Percentiles rank a stretch among this genome's conserved stretches.
These are phyloP conservation scores for Mycogona germanica DNA, from an alignment of 2,888 invertebrate species.

Conservation along the genomic window DNA sequence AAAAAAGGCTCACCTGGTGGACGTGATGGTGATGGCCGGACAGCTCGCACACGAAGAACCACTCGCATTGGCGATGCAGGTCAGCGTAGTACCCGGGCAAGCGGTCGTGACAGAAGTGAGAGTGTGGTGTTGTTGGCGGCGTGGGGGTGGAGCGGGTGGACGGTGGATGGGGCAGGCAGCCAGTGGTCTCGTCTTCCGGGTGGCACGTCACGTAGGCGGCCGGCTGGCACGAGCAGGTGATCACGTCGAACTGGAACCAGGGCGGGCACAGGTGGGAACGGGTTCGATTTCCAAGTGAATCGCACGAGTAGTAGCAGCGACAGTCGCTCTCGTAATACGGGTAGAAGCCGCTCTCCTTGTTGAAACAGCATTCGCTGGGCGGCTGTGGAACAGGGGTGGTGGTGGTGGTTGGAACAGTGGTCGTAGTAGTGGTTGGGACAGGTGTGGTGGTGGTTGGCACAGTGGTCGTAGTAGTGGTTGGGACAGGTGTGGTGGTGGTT, in stretches of 20 bases:
- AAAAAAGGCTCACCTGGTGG: too few species aligned
- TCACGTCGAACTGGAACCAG: neutral
- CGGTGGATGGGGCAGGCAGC: neutral
- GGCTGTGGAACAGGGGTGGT: neutral
- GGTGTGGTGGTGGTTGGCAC: neutral
- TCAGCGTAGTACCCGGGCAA: conserved; percentile 3
- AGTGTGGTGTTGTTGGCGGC: conserved; percentile 3
- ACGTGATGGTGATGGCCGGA: neutral
- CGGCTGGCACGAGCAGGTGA: conserved; percentile 1
- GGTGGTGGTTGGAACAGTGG: neutral
- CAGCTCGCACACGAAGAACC: conserved; percentile 4
- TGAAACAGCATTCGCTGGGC: neutral
- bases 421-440: neutral
- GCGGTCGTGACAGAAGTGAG: neutral
- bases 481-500: neutral
- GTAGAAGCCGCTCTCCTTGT: neutral
- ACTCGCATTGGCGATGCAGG: neutral
- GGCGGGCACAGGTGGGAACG: conserved; percentile 3
- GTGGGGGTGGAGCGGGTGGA: neutral
- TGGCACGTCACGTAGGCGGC: neutral
- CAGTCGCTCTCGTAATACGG: conserved; percentile 3
- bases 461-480: neutral
- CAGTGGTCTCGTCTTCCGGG: neutral
- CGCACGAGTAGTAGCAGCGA: conserved; percentile 5
- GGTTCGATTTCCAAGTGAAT: neutral